Base-by-base conservation (phyloP, 2,888 invertebrate genomes). In the Emmelina monodactyla region DNA sequence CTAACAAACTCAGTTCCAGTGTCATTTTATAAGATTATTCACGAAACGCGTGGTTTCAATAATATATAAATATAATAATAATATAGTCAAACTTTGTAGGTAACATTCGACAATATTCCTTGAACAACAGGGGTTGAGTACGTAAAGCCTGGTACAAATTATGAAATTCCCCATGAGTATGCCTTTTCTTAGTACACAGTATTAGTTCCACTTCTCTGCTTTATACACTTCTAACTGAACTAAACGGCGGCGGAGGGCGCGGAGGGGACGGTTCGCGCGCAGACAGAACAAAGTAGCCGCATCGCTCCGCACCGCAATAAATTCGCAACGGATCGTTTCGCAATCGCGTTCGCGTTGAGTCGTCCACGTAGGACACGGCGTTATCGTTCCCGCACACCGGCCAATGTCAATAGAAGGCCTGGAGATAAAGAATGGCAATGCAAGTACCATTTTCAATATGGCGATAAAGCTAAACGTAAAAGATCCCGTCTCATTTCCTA, bases 81-180 rank as follows among this genome's bases (percentile, higher is more conserved):
- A 32, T 10, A 28, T n/a, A n/a, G 14, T 5, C 5, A 3, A 4
- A 25, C 3, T 10, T 3, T 14, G 7, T 13, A 13, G 13, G 30
- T 14, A 12, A 13, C 4, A 11, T 28, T 3, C 28, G 14, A 30
- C n/a, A 11, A 11, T 19, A 22, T 1, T 32, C 5, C 12, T 19
- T 19, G 19, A 19, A 19, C 19, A 19, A 19, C 19, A 19, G 9
- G 19, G 19, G 19, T 19, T 19, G 9, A 19, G 19, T 19, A 19
- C 19, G 19, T 19, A 19, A 19, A 19, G 5, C 19, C 19, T 19
- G 19, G 12, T 36, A 39, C 39, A 43, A 43, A 43, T 43, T 39
- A 12, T 37, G 43, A 41, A 41, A 43, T 41, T 41, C 39, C 35
- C 40, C 37, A 37, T 40, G 16, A 40, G 14, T 38, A 38, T 42